These are phyloP conservation scores for Psilanteris sp. DNA, from an alignment of 1,140 invertebrate genomes.

Conservation along the genomic window DNA sequence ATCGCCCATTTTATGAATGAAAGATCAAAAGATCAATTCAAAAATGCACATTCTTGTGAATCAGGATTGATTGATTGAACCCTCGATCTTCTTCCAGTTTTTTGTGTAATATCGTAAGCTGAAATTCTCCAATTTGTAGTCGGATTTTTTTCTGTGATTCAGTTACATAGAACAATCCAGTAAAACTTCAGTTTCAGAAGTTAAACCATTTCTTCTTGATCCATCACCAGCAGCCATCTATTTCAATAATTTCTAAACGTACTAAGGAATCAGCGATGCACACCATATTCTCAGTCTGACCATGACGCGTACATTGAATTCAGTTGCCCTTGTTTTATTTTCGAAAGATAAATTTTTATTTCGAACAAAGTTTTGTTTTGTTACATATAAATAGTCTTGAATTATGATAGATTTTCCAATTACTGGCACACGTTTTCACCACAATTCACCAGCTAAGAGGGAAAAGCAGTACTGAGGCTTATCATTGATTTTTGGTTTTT, in stretches of 20 bases:
- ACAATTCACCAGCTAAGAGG: not conserved
- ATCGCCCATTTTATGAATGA: not conserved
- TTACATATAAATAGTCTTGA: not conserved
- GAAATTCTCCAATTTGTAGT: conserved; percentile 6
- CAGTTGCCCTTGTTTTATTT: not conserved
- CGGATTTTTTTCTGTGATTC: not conserved
- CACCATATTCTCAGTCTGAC: conserved; percentile 3
- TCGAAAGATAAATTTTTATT: not conserved
- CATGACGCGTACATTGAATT: conserved; percentile 2
- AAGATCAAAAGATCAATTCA: not conserved
- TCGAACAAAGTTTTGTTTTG: not conserved
- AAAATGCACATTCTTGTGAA: not conserved
- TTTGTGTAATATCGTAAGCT: not conserved
- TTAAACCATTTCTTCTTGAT: conserved; percentile 7
- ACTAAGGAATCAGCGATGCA: conserved; percentile 9
- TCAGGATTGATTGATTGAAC: not conserved
- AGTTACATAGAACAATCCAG: not conserved
- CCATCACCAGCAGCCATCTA: conserved; percentile 3
- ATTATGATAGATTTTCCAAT: not conserved
- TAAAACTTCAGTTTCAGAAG: not conserved
- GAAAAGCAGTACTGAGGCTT: not conserved
- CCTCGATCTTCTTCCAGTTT: not conserved
- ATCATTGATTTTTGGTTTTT: conserved; percentile 2
- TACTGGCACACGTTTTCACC: not conserved
- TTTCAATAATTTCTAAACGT: not conserved